Base-by-base conservation (phyloP, 2,113 vertebrate genomes). In the Hiodon tergisus region DNA sequence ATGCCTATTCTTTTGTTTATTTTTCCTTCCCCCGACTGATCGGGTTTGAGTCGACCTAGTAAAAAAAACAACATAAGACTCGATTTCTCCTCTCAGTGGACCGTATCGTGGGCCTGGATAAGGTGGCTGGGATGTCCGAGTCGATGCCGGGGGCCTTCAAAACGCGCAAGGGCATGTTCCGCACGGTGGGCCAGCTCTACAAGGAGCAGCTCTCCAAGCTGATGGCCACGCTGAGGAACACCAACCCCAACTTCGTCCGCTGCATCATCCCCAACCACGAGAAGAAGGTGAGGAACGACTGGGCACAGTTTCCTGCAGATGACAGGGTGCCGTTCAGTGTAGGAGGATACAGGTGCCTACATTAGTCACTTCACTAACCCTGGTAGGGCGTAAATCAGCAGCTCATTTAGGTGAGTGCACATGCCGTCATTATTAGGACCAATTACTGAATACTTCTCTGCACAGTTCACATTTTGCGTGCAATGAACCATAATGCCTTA, bases 181-280 rank as follows among this genome's bases (percentile, higher is more conserved):
- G 97, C 69, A 99, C 97, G 0, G 97, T 99, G 76, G 97, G 97
- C 16, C 97, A 99, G 86, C 92, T 99, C 31, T 99, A 99, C 87
- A 99, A 98, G 81, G 97, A 99, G 80, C 96, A 98, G 86, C 88
- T 99, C 79, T 94, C 96, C 82, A 99, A 98, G 79, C 93, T 99
- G 74, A 99, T 99, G 97, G 95, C 96, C 81, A 99, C 97, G 0
- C 72, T 98, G 84, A 92, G 95, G 81, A 99, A 99, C 85, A 99
- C 97, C 82, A 99, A 99, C 85, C 97, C 97, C 77, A 99, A 98
- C 90, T 99, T 99, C 0, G 97, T 99, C 16, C 96, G 97, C 74
- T 99, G 97, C 82, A 99, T 98, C 87, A 99, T 99, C 78, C 97
- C 97, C 74, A 99, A 99, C 88, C 97, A 99, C 0, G 97, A 98